Conservation (phyloP, 2,888 invertebrate genomes). For the Gerris lacustris region DNA sequence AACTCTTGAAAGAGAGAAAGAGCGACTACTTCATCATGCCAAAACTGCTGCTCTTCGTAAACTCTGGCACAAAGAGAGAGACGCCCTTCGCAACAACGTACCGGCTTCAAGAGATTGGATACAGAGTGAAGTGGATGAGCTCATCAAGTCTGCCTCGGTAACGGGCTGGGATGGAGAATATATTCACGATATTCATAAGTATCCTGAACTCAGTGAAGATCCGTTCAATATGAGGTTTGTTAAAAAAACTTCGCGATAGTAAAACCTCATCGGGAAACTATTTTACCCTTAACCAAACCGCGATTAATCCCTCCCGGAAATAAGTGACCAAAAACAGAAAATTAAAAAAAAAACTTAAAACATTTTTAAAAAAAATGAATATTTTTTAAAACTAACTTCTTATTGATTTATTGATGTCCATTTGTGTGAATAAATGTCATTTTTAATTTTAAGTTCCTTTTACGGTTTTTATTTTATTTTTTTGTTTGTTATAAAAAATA, state of each 20-base stretch:
- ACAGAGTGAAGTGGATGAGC: constrained; percentile 75
- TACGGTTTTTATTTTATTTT: no score
- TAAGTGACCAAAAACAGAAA: neutral
- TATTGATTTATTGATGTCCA: neutral
- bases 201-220: constrained; percentile 90
- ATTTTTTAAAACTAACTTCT: neutral
- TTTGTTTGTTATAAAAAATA: no score
- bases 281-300: constrained; percentile 12
- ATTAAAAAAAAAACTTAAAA: neutral
- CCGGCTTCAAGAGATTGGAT: constrained; percentile 58
- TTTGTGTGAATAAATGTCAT: no score
- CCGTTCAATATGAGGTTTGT: constrained; percentile 86
- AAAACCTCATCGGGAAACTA: constrained; percentile 11
- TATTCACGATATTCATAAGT: constrained; percentile 75
- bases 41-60: constrained; percentile 73
- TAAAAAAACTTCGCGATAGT: constrained; percentile 45
- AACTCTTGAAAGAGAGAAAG: constrained; percentile 76
- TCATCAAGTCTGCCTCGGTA: constrained; percentile 69
- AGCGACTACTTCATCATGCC: constrained; percentile 79
- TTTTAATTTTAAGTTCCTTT: no score
- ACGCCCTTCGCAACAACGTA: constrained; percentile 52
- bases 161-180: constrained; percentile 82
- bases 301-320: neutral
- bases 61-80: constrained; percentile 87
- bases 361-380: neutral